Conservation (phyloP, 1,140 invertebrate genomes). For the Archegozetes longisetosus region DNA sequence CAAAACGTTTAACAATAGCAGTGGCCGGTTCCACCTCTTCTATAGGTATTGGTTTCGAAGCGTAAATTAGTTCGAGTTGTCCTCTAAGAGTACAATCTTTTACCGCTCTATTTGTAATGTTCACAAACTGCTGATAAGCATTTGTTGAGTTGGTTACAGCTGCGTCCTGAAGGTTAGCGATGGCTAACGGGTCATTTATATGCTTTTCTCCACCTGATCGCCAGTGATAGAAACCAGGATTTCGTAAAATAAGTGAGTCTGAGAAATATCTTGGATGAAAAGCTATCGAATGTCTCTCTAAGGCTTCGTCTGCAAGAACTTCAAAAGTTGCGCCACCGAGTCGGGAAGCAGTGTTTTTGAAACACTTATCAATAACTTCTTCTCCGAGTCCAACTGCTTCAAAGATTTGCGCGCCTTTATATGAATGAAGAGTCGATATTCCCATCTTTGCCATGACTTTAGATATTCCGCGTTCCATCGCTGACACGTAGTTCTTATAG, state of each 20-base stretch:
- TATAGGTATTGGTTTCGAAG: conserved; percentile 51
- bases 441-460: conserved; percentile 98
- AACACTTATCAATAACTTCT: conserved; percentile 88
- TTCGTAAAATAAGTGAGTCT: conserved; percentile 62
- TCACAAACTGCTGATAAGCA: conserved; percentile 74
- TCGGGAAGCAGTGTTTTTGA: conserved; percentile 83
- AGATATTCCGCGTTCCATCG: conserved; percentile 60
- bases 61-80: conserved; percentile 68
- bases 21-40: conserved; percentile 74
- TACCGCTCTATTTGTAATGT: conserved; percentile 71
- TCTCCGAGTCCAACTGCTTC: conserved; percentile 86
- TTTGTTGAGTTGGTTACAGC: conserved; percentile 57
- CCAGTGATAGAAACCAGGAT: conserved; percentile 93
- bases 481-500: conserved; percentile 53
- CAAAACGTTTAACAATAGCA: conserved; percentile 87
- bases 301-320: conserved; percentile 69
- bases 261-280: conserved; percentile 44
- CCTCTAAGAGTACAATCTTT: conserved; percentile 76
- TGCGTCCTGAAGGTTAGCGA: conserved; percentile 85
- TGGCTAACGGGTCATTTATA: conserved; percentile 85
- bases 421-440: conserved; percentile 96
- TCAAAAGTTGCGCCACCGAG: conserved; percentile 86
- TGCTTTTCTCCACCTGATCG: conserved; percentile 92
- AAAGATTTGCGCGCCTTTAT: conserved; percentile 98
- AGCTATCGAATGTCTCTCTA: conserved; percentile 61